Evolutionary conservation across 2,888 invertebrate genomes (phyloP).

Genomic region (Amblyjoppa fuscipennis): DNA sequence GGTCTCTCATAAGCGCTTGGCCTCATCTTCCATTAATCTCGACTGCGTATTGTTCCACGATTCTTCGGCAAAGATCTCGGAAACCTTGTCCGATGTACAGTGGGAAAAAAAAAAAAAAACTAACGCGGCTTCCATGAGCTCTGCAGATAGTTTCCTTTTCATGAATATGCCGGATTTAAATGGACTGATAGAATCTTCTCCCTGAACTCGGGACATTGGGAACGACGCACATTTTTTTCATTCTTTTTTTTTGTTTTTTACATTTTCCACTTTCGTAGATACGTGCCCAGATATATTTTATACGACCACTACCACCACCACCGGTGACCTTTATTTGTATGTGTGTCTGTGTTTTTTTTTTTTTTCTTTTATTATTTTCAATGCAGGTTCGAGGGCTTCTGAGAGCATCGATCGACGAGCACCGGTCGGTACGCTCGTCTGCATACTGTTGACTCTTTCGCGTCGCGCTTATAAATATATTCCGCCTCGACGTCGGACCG

Average conservation of each 20-base stretch:
- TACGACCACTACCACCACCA: neutral
- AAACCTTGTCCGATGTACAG: conserved; percentile 21
- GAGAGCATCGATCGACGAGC: conserved; percentile 48
- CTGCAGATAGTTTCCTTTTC: neutral
- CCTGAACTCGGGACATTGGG: conserved; percentile 35
- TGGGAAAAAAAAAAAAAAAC: neutral
- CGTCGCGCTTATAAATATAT: conserved; percentile 32
- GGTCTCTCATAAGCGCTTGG: conserved; percentile 30
- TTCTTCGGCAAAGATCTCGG: conserved; percentile 32
- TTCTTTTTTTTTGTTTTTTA: neutral
- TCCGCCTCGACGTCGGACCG: conserved; percentile 5
- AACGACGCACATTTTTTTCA: conserved; percentile 5
- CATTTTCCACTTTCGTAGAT: neutral
- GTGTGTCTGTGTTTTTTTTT: neutral
- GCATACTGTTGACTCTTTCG: conserved; percentile 24
- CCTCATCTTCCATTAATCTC: conserved; percentile 39
- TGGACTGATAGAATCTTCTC: conserved; percentile 21
- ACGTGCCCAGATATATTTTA: conserved; percentile 2
- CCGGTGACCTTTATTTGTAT: neutral
- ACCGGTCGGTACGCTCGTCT: conserved; percentile 17
- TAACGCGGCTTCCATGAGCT: neutral
- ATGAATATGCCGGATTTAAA: neutral
- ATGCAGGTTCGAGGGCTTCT: conserved; percentile 44
- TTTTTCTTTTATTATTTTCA: conserved; percentile 41
- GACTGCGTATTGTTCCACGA: conserved; percentile 26